Evolutionary conservation across 2,113 vertebrate species (phyloP), one percentile per base, ranked within the genome.

Genomic region (Phalacrocorax carbo): DNA sequence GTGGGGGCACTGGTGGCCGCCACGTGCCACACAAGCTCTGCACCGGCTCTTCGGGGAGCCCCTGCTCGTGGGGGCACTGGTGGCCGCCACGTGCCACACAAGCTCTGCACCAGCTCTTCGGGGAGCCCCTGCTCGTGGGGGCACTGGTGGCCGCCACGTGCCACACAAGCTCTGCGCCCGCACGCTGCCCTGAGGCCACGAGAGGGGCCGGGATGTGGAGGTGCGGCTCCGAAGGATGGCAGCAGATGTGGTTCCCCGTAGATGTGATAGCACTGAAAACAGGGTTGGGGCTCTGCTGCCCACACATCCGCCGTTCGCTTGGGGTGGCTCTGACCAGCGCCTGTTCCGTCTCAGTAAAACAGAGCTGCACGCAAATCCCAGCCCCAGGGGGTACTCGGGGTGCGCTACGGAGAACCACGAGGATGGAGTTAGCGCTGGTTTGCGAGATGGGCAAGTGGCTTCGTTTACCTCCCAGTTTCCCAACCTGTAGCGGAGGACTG

Each of bases 231-330:
- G 0, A 9, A 36, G n/a, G 26, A 0, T 17, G 32, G 38, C 44
- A 27, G 17, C 68, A n/a, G 8, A 12, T 3, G 1, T 6, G 7
- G 26, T 10, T 76, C 6, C n/a, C 55, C 1, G 2, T 26, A 15
- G 38, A 6, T 2, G 20, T 3, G 51, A 5, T 19, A 30, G 36
- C 34, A 5, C 44, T 21, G 17, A 8, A 44, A 22, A 7, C 2
- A 0, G 16, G 7, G 7, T 34, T 0, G 0, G 62, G 27, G 10
- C 7, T 3, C 30, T 15, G 10, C 30, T 36, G 52, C 51, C 1
- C 2, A 0, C 20, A 57, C 40, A 14, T 13, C 44, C 4, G 6
- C 54, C 48, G 9, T 25, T 1, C 0, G 15, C 36, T 11, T 3
- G 1, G 42, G 9, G 30, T 6, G 15, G 13, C 15, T 22, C 16